Evolutionary conservation across 2,888 invertebrate genomes (phyloP), one percentile per base, ranked within the genome.

Genomic region (Brenthis ino): DNA sequence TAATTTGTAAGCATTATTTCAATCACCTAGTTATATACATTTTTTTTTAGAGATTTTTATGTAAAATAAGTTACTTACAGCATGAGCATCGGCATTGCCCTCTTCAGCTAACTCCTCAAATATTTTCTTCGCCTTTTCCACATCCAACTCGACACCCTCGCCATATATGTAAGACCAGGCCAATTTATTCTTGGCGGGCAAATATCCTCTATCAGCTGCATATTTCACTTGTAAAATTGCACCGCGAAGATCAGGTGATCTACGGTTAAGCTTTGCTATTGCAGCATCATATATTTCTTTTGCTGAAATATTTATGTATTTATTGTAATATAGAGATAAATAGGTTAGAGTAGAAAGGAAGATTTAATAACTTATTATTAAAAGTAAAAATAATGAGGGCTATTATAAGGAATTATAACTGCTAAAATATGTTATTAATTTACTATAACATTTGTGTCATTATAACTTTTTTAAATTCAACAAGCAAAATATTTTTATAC

Each of bases 101-200:
- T 94, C 91, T 11, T 94, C 94, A 0, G 96, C 95, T 51, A 99
- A 90, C 76, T 95, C 94, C 70, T 95, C 94, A 81, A 99, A 98
- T 74, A 96, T 95, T 56, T 94, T 89, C 77, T 94, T 94, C 0
- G 98, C 98, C 67, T 94, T 94, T 11, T 95, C 93, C 69, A 98
- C 92, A 84, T 98, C 96, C 77, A 97, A 95, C 54, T 95, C 94
- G 14, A 97, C 91, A 70, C 95, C 96, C 80, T 94, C 96, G 0
- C 99, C 99, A 78, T 98, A 95, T 6, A 99, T 86, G 77, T 96
- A 94, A 0, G 96, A 97, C 97, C 98, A 98, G 0, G 98, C 98
- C 6, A 99, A 87, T 82, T 96, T 94, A 70, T 98, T 96, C 83
- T 95, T 95, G 0, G 99, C 97, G 60, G 96, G 95, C 0, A 92